Conservation (phyloP, 2,797 vertebrate genomes). For the Dallia pectoralis region DNA sequence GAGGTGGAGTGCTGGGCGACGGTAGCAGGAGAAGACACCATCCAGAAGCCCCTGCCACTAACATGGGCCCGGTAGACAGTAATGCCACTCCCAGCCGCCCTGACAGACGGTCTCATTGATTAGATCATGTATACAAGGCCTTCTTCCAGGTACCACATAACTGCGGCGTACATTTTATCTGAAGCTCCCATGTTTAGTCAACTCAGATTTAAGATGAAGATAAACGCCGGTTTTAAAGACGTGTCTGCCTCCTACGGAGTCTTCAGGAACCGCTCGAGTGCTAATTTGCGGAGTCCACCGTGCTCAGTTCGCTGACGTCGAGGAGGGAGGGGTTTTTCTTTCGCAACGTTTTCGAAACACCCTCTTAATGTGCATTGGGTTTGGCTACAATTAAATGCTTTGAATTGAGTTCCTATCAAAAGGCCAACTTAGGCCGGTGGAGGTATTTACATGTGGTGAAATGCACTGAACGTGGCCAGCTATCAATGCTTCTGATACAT, state of each 20-base stretch:
- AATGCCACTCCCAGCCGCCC: background rate
- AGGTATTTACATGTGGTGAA: conserved; percentile 33
- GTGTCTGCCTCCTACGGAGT: background rate
- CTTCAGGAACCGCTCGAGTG: background rate
- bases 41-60: background rate
- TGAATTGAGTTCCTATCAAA: conserved; percentile 23
- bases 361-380: conserved; percentile 30
- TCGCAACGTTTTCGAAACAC: conserved; percentile 21
- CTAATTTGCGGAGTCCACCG: conserved; percentile 5
- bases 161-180: background rate
- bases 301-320: conserved; percentile 12
- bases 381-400: conserved; percentile 14
- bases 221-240: conserved; percentile 7
- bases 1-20: background rate
- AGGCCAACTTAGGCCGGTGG: conserved; percentile 23
- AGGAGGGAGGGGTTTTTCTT: conserved; percentile 11
- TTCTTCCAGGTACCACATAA: background rate
- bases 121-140: background rate
- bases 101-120: conserved; percentile 8
- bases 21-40: background rate
- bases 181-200: background rate
- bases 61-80: background rate
- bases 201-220: conserved; percentile 4
- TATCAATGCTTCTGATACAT: conserved; percentile 35
- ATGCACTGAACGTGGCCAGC: conserved; percentile 14